These are phyloP conservation scores for Galagoides demidoff DNA, from an alignment of 2,797 vertebrate genomes.

Conservation along the genomic window DNA sequence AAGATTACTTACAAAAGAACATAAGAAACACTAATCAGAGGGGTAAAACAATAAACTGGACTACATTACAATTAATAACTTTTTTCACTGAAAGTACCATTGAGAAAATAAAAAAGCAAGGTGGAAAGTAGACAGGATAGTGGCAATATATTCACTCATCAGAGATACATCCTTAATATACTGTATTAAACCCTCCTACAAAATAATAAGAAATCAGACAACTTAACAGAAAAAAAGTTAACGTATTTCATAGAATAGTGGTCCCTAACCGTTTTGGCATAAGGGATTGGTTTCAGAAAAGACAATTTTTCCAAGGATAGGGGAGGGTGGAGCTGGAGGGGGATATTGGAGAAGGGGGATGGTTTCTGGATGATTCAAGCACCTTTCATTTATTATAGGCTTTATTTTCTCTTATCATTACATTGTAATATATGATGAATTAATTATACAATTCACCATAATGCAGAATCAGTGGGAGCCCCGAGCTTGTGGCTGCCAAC, in stretches of 20 bases:
- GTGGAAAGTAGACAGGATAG: background rate
- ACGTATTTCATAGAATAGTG: background rate
- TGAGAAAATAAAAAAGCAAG: slow-evolving; percentile 38
- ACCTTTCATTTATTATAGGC: too few species aligned
- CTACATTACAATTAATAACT: background rate
- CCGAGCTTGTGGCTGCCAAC: too few species aligned
- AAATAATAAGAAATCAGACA: slow-evolving; percentile 47
- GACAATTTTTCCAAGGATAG: too few species aligned
- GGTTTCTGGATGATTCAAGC: too few species aligned
- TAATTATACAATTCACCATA: too few species aligned
- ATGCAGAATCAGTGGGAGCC: too few species aligned
- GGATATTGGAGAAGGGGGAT: too few species aligned
- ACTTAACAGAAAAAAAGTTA: background rate
- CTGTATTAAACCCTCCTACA: background rate
- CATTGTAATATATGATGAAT: too few species aligned
- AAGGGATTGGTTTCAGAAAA: too few species aligned
- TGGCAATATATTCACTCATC: background rate
- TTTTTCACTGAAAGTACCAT: slow-evolving; percentile 11
- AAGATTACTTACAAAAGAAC: slow-evolving; percentile 5
- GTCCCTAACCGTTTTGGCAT: too few species aligned
- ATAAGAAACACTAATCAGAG: background rate
- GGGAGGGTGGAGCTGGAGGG: too few species aligned
- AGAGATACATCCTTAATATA: background rate
- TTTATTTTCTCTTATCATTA: too few species aligned
- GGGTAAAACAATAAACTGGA: background rate